Conservation (phyloP, 2,113 vertebrate species). For the Alectura lathami region DNA sequence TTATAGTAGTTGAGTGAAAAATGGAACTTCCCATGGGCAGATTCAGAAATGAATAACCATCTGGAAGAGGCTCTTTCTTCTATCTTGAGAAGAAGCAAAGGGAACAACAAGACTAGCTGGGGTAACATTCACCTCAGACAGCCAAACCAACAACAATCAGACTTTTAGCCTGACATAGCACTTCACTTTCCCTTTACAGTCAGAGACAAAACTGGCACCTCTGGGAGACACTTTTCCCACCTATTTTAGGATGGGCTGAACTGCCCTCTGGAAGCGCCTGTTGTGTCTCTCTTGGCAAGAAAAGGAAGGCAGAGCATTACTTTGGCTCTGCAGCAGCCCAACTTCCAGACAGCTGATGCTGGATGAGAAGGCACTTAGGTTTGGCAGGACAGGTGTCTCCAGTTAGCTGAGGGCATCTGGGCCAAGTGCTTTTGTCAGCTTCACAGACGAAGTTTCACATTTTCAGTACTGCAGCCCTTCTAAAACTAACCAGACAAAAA, state of each 20-base stretch:
- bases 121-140: neutral
- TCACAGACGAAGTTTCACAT: neutral
- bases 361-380: neutral
- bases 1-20: neutral
- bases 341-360: neutral
- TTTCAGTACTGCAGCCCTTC: neutral
- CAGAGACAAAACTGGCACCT: neutral
- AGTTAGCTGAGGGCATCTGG: neutral
- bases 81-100: neutral
- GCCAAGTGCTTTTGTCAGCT: neutral
- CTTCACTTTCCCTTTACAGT: neutral
- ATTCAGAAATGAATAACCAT: fast-evolving
- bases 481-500: neutral
- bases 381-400: neutral
- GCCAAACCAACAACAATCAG: neutral
- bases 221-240: neutral
- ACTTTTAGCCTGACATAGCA: neutral
- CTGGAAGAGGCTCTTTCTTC: neutral
- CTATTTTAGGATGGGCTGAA: neutral
- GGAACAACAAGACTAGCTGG: neutral
- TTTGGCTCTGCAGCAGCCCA: neutral
- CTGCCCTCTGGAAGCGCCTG: neutral
- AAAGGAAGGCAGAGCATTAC: neutral
- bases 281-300: neutral
- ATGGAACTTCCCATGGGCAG: neutral